These are phyloP conservation scores for Tipula confusa DNA, from an alignment of 2,888 invertebrate genomes.

Conservation along the genomic window DNA sequence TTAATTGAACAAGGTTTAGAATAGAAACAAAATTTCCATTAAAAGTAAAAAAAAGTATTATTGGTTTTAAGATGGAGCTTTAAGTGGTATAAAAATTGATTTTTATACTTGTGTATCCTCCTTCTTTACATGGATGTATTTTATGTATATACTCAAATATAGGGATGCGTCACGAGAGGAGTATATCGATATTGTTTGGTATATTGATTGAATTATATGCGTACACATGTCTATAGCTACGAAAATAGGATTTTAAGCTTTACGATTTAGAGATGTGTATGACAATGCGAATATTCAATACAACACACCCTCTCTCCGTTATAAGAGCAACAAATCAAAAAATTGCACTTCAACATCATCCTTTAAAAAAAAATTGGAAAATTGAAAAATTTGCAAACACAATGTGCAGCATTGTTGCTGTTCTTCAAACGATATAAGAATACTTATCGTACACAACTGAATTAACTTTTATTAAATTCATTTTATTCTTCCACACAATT, in stretches of 20 bases:
- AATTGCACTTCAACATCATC: not conserved
- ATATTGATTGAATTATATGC: not conserved
- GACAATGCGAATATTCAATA: not conserved
- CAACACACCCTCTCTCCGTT: not conserved
- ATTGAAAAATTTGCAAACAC: not conserved
- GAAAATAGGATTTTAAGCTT: not conserved
- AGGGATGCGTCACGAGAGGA: not conserved
- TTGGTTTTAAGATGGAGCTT: not conserved
- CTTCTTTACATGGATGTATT: too few relatives aligned
- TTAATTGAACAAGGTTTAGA: conserved; percentile 8
- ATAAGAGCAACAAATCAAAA: too few relatives aligned
- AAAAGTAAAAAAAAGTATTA: conserved; percentile 8
- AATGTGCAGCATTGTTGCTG: too few relatives aligned
- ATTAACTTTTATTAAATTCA: conserved; percentile 9
- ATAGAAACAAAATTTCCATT: not conserved
- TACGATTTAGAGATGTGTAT: not conserved
- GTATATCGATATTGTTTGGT: not conserved
- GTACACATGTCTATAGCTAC: not conserved
- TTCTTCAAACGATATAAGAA: not conserved
- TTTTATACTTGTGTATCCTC: not conserved
- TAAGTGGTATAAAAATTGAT: conserved; percentile 25
- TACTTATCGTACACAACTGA: not conserved
- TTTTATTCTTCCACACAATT: conserved; percentile 3
- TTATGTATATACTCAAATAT: not conserved
- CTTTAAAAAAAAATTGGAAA: not conserved